Evolutionary conservation across 2,113 vertebrate genomes (phyloP).

Genomic region (Elgaria multicarinata): DNA sequence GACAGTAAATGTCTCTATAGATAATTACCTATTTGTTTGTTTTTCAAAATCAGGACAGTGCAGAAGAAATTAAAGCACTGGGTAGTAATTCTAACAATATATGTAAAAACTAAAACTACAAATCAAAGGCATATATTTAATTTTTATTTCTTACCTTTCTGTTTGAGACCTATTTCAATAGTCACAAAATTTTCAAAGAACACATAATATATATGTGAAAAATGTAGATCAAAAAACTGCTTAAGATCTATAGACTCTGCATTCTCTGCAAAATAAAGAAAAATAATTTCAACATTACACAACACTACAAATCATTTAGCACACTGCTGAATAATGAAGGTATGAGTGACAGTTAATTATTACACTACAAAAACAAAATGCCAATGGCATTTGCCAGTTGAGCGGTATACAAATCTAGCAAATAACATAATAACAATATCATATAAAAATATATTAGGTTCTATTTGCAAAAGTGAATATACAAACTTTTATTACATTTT

Average conservation of each 20-base stretch:
- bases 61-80: neutral
- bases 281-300: constrained; percentile 27
- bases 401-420: no score
- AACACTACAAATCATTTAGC: neutral
- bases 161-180: constrained; percentile 96
- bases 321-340: neutral
- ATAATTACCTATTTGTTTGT: neutral
- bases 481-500: neutral
- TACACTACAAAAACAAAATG: neutral
- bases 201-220: constrained; percentile 98
- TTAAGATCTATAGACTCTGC: constrained; percentile 94
- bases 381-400: no score
- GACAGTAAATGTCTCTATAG: neutral
- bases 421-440: no score
- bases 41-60: neutral
- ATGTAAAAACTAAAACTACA: neutral
- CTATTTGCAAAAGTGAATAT: neutral
- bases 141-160: constrained; percentile 87
- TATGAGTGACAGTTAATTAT: neutral
- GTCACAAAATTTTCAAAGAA: constrained; percentile 99
- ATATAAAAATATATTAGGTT: no score
- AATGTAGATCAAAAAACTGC: constrained; percentile 96
- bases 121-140: neutral
- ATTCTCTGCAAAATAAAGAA: constrained; percentile 88
- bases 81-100: neutral